Conservation (phyloP, 2,888 invertebrate genomes). For the Hirtodrosophila histrioides region DNA sequence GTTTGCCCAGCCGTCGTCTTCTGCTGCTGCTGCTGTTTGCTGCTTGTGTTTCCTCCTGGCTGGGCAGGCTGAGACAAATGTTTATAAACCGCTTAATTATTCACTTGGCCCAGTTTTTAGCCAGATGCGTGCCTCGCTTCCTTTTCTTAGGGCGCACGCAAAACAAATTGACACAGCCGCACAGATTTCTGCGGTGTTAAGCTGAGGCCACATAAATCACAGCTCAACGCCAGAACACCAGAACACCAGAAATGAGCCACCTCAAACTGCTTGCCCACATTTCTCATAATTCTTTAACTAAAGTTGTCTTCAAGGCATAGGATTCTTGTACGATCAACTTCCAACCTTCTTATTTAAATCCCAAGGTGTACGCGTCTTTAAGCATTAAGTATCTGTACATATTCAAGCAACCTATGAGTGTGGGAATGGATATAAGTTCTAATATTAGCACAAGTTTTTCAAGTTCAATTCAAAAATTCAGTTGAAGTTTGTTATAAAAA, state of each 20-base stretch:
- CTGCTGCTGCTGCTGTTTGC: conserved; percentile 1
- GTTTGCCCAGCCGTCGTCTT: conserved; percentile 46
- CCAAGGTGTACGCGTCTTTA: no score
- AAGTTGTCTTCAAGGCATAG: not conserved
- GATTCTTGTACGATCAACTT: no score
- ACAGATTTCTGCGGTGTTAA: conserved; percentile 76
- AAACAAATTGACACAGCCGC: conserved; percentile 76
- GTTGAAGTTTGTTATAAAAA: no score
- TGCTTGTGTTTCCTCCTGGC: conserved; percentile 20
- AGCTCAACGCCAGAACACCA: conserved; percentile 19
- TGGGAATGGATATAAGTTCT: no score
- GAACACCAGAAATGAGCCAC: conserved; percentile 9
- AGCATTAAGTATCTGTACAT: no score
- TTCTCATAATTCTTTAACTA: conserved; percentile 33
- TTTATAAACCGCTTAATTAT: conserved; percentile 81
- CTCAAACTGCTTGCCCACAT: conserved; percentile 12
- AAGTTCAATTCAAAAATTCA: no score
- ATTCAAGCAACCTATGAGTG: no score
- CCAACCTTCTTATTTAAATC: no score
- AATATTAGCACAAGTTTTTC: no score
- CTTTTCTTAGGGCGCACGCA: conserved; percentile 50
- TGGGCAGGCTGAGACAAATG: conserved; percentile 69
- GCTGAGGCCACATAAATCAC: conserved; percentile 72
- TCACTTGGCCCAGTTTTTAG: conserved; percentile 75
- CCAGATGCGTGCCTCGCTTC: conserved; percentile 36